These are phyloP conservation scores for Meda fulgida DNA, from an alignment of 2,797 vertebrate genomes.

Conservation along the genomic window DNA sequence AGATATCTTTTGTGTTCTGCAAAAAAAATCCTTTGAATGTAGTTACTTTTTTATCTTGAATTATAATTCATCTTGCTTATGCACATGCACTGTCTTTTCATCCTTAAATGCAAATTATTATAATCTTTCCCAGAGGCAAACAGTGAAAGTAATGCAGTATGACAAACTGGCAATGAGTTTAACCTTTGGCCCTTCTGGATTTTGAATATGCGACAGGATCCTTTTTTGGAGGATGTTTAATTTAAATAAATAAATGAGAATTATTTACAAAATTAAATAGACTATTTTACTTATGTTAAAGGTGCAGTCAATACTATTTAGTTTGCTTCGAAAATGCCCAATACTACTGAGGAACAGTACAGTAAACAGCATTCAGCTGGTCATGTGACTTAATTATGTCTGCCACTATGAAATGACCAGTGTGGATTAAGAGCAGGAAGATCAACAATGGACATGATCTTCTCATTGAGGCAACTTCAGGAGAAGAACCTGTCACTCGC, in stretches of 20 bases:
- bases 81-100: slow-evolving; percentile 14
- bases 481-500: not conserved
- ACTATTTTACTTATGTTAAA: not conserved
- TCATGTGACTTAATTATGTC: not conserved
- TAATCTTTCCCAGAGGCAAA: slow-evolving; percentile 37
- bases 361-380: not conserved
- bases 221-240: not conserved
- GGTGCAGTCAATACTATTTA: not conserved
- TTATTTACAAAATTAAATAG: not conserved
- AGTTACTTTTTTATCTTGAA: not conserved
- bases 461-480: too few relatives aligned
- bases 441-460: too few relatives aligned
- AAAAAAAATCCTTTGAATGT: not conserved
- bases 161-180: slow-evolving; percentile 30
- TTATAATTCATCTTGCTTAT: not conserved
- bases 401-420: not conserved
- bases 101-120: slow-evolving; percentile 13
- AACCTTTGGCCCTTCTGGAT: slow-evolving; percentile 21
- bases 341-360: not conserved
- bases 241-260: slow-evolving; percentile 11
- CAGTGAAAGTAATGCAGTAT: slow-evolving; percentile 17
- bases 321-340: not conserved
- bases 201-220: not conserved
- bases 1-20: too few relatives aligned
- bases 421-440: too few relatives aligned